phyloP scores from a whole-genome alignment of 2,113 vertebrate species.

The Pelmatolapia mariae region DNA sequence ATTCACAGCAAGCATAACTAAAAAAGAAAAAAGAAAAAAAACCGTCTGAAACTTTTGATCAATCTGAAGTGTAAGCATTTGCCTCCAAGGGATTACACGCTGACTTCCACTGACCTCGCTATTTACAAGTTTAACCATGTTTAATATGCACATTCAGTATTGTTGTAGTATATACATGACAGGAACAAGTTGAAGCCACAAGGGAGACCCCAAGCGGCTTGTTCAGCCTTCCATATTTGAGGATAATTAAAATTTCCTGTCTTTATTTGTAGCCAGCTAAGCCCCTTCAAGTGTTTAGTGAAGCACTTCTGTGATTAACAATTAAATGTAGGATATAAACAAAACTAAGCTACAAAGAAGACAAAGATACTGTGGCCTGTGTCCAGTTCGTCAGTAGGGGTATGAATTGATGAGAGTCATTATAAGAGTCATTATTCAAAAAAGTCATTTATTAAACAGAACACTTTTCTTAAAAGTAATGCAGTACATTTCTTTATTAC shows the following conservation, averaged over 20 bases:
- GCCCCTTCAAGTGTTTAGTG: not conserved
- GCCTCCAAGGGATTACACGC: not conserved
- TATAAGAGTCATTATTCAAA: not conserved
- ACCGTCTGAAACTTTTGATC: not conserved
- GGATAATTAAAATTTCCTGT: not conserved
- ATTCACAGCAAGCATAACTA: not conserved
- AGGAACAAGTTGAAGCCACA: not conserved
- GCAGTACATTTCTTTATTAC: not conserved
- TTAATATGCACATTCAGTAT: not conserved
- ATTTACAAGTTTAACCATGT: not conserved
- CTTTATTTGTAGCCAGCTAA: not conserved
- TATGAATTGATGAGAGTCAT: not conserved
- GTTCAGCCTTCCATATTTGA: not conserved
- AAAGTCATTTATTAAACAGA: not conserved
- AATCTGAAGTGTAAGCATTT: not conserved
- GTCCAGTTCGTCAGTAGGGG: not conserved
- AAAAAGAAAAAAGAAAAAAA: fast-evolving
- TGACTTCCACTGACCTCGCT: not conserved
- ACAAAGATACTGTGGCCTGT: not conserved
- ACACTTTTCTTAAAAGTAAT: not conserved
- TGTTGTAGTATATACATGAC: not conserved
- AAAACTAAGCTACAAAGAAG: not conserved
- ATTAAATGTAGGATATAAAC: not conserved
- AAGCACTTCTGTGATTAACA: not conserved
- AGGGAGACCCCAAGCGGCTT: not conserved